Base-by-base conservation (phyloP, 1,140 invertebrate species). In the Sarcophaga peregrina region DNA sequence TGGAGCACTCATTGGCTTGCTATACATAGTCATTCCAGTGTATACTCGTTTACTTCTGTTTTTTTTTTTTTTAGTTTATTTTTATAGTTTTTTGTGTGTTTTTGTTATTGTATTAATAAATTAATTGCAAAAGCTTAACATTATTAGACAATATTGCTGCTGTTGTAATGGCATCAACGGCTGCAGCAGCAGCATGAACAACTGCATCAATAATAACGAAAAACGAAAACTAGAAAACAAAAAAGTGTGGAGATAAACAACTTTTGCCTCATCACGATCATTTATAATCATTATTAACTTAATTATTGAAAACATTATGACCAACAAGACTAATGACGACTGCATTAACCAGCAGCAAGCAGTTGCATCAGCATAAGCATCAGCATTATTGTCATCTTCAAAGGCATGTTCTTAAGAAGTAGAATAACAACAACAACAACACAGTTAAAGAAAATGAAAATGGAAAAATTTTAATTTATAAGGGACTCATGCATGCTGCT, bases 41-140 rank as follows among this genome's bases (percentile, higher is more conserved):
- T 37, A 37, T 37, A 37, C 25, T 37, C 25, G 25, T 37, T 37
- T 37, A 37, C 25, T 37, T 37, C 1, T 37, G 25, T 37, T 37
- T 1, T 37, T 37, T 37, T 37, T 37, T 1, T 37, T 37, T 37
- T 37, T 37, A 37, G 25, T 37, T 37, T 37, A 37, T 37, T 37
- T 37, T 37, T 37, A 37, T 37, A 37, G 25, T 37, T 37, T 37
- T 37, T 25, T 20, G n/a, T 52, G 8, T 25, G 15, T 25, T 76
- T 76, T 50, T 78, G 20, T 78, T 78, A 50, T 76, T 78, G 20
- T 78, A 78, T 78, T 78, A 78, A 78, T 78, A 78, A 78, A 78
- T 78, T 78, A 78, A 78, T 78, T 78, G 75, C 75, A 78, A 78
- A 20, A 37, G 25, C 25, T 37, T 37, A 37, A 37, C 25, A 4